Percentiles rank a stretch among this genome's conserved stretches.
These are phyloP conservation scores for Lordiphosa mommai DNA, from an alignment of 1,140 invertebrate genomes.

Conservation along the genomic window DNA sequence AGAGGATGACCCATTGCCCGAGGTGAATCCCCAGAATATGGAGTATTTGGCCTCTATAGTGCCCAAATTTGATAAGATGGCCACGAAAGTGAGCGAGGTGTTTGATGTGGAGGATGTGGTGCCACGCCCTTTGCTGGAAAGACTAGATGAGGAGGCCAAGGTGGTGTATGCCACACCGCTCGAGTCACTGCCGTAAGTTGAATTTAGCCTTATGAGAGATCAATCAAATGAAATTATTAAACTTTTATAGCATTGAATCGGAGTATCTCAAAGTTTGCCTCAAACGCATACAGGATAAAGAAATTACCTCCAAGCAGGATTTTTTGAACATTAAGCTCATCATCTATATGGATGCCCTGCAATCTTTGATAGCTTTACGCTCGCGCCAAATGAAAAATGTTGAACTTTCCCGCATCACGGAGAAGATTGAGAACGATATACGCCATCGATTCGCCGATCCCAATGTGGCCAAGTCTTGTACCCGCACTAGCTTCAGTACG, in stretches of 20 bases:
- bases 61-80: conserved; percentile 56
- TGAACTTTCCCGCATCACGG: conserved; percentile 63
- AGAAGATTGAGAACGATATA: conserved; percentile 76
- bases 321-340: conserved; percentile 63
- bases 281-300: conserved; percentile 41
- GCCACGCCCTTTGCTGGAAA: conserved; percentile 41
- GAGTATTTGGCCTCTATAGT: conserved; percentile 57
- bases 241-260: conserved; percentile 49
- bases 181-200: conserved; percentile 56
- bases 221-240: neutral
- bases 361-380: conserved; percentile 54
- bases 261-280: conserved; percentile 53
- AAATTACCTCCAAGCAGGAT: conserved; percentile 26
- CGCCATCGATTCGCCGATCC: conserved; percentile 61
- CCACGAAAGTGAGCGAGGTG: conserved; percentile 46
- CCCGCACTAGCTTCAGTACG: conserved; percentile 50
- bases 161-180: conserved; percentile 38
- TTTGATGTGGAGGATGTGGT: conserved; percentile 61
- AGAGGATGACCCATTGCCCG: conserved; percentile 25
- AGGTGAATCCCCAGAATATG: conserved; percentile 40
- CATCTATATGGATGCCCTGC: conserved; percentile 71
- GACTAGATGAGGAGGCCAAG: conserved; percentile 71
- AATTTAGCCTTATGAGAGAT: neutral
- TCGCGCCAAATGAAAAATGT: conserved; percentile 48
- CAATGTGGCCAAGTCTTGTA: conserved; percentile 42